Base-by-base conservation (phyloP, 2,797 vertebrate genomes). In the Gephyroberyx darwinii region DNA sequence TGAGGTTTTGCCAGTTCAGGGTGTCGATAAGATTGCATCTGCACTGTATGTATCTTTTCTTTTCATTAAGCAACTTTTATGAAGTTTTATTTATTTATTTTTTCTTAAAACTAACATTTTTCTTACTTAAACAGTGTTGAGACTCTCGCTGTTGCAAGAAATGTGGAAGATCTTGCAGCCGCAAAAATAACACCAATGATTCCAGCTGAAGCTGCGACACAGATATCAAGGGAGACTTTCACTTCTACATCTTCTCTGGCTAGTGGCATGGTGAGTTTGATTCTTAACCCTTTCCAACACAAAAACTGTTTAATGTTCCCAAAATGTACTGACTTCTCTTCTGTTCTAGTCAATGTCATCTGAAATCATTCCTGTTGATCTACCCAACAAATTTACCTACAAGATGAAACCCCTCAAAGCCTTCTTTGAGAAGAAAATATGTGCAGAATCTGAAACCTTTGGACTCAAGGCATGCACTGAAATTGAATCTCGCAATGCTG, bases 121-220 rank as follows among this genome's bases (percentile, higher is more conserved):
- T 39, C n/a, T 72, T 57, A 50, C 12, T 81, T 55, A 60, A 82
- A 89, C 80, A 97, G 96, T 3, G 83, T 93, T 58, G 93, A 95
- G 5, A 93, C 93, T 14, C 80, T 91, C 82, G 95, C 93, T 73
- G 63, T 97, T 48, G 90, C 92, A 81, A 95, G 95, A 90, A 94
- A 95, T 82, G 79, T 92, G 56, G 95, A 93, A 85, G 92, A 96
- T 47, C 80, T 93, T 0, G 55, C 77, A 83, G 86, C 75, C 50
- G 91, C 91, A 59, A 95, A 83, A 82, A 83, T 71, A 51, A 94
- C 90, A 33, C 90, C 93, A 45, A 52, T 97, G 45, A 78, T 96
- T 65, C 94, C 95, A 39, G 43, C 4, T 65, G 54, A 57, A 65
- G 0, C 9, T 58, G 55, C 54, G 48, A 39, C 67, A 26, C 48